A percentile compares a stretch with the other conserved stretches of the same genome.
These are phyloP conservation scores for Pao palembangensis DNA, from an alignment of 2,113 vertebrate species.

Conservation along the genomic window DNA sequence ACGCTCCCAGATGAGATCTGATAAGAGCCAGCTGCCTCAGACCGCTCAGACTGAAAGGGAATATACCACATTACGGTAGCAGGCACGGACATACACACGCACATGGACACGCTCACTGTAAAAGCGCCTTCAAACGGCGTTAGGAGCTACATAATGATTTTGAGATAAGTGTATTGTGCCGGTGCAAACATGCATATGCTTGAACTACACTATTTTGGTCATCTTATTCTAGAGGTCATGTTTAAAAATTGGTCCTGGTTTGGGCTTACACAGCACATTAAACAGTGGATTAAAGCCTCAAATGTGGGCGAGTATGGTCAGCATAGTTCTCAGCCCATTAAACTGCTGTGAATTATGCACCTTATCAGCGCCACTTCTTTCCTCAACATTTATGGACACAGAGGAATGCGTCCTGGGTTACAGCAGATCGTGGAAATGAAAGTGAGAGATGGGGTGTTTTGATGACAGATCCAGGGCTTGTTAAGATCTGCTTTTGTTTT, in stretches of 20 bases:
- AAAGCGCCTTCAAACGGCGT: constrained; percentile 27
- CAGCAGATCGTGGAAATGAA: constrained; percentile 4
- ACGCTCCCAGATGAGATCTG: constrained; percentile 74
- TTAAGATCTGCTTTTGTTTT: constrained; percentile 38
- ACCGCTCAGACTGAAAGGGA: constrained; percentile 47
- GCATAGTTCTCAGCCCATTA: background rate
- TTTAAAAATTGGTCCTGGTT: background rate
- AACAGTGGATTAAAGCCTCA: too few species aligned
- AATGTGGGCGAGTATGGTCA: too few species aligned
- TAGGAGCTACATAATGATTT: constrained; percentile 48
- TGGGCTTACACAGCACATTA: too few species aligned
- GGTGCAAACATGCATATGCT: too few species aligned
- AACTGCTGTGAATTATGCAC: background rate
- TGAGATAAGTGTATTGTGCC: constrained; percentile 24
- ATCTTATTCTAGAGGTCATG: too few species aligned
- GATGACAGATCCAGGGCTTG: constrained; percentile 26
- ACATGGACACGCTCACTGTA: constrained; percentile 1
- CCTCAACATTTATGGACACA: background rate
- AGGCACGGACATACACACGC: constrained; percentile 1
- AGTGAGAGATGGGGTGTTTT: background rate
- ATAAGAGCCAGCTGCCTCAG: constrained; percentile 71
- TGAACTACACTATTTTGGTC: too few species aligned
- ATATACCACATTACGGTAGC: constrained; percentile 51
- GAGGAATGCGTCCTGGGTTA: background rate
- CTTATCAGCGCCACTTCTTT: constrained; percentile 5